Base-by-base conservation (phyloP, 2,888 invertebrate genomes). In the Aleiodes testaceus region DNA sequence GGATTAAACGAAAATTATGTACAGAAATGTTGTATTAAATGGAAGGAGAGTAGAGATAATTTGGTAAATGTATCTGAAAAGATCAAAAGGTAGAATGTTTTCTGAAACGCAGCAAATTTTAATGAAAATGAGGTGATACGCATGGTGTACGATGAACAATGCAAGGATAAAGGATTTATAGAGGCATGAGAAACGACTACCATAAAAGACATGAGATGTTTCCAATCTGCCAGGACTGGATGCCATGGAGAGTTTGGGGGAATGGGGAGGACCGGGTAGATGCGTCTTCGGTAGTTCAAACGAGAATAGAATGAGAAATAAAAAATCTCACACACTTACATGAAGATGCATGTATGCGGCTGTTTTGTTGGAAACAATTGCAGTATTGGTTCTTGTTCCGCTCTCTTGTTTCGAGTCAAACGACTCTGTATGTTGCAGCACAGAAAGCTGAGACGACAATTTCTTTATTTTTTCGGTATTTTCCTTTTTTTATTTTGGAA, bases 171-270 rank as follows among this genome's bases (percentile, higher is more conserved):
- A 81, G 77, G 79, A 82, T 83, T 82, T 83, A 82, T 80, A 73
- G 76, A 53, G 66, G 71, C 73, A 69, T 64, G 73, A 78, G 77
- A 76, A 80, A 83, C 79, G 79, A 79, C 79, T 77, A 78, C 79
- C 80, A 82, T 82, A 82, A 83, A 83, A 82, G 82, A 82, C 79
- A 77, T 80, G 78, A 77, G 73, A 72, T 80, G 79, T 82, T 83
- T 83, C 80, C 83, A 82, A 83, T 83, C 81, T 82, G 83, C 82
- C 82, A 52, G 63, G 49, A 44, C 20, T 30, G 70, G 44, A 36
- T 49, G 20, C 36, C 47, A 45, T 50, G 3, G 14, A 30, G 12
- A 47, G 18, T 47, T 11, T 36, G 4, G 52, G 18, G 36, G 52
- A 11, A 53, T 36, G 44, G 64, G 11, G 22, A 61, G 30, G 36